Percentiles rank a stretch among this genome's conserved stretches.
These are phyloP conservation scores for Halichondria panicea DNA, from an alignment of 37 sponge, comb jelly and placozoan genomes.

Conservation along the genomic window DNA sequence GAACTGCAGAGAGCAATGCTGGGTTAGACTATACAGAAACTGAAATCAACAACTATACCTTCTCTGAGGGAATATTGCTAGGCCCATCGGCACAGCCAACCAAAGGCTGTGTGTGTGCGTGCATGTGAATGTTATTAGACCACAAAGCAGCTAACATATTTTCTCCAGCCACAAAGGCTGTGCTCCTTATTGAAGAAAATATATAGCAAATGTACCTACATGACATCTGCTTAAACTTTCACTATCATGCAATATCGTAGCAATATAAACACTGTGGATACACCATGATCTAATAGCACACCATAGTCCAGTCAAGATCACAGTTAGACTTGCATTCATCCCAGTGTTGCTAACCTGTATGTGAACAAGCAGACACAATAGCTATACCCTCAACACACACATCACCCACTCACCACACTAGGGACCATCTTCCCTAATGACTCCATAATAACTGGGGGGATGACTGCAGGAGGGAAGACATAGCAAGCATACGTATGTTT, in stretches of 20 bases:
- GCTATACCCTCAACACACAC: slow-evolving; percentile 40
- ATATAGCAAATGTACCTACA: too few relatives aligned
- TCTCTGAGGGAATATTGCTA: slow-evolving; percentile 96
- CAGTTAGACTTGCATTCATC: slow-evolving; percentile 77
- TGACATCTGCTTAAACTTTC: too few relatives aligned
- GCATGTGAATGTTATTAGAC: not conserved
- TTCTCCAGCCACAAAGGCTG: too few relatives aligned
- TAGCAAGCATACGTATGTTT: not conserved
- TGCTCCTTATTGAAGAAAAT: too few relatives aligned
- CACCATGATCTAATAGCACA: slow-evolving; percentile 16
- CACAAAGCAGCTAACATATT: too few relatives aligned
- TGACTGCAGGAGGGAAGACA: slow-evolving; percentile 47
- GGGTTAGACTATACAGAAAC: not conserved
- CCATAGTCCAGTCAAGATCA: slow-evolving; percentile 78
- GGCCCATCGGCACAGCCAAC: slow-evolving; percentile 94
- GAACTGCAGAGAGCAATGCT: slow-evolving; percentile 34
- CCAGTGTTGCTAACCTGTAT: slow-evolving; percentile 68
- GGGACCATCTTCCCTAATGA: slow-evolving; percentile 61
- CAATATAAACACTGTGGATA: too few relatives aligned
- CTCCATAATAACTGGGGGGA: slow-evolving; percentile 85
- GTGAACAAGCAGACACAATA: not conserved
- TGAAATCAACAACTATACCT: slow-evolving; percentile 34
- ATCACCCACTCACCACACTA: too few relatives aligned
- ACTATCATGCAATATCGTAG: too few relatives aligned
- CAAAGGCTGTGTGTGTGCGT: slow-evolving; percentile 58